Base-by-base conservation (phyloP, 2,797 vertebrate species). In the Cyprinodon diabolis region DNA sequence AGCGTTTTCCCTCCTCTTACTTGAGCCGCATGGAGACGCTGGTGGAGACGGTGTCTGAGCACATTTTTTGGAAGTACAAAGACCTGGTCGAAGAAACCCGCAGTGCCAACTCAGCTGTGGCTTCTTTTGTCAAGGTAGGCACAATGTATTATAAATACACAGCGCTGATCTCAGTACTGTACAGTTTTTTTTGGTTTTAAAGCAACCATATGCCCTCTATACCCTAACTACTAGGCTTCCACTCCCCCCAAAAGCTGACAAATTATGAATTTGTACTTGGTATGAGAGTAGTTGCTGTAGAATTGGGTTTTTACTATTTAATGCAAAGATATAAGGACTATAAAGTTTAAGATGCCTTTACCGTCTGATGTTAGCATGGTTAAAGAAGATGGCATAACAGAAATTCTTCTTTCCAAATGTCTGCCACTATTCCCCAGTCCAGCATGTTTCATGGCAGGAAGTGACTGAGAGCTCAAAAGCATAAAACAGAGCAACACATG, bases 41-140 rank as follows among this genome's bases (percentile, higher is more conserved):
- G 83, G 93, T 98, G 76, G 97, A 97, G 95, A 84, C 94, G 0
- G 86, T 98, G 73, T 96, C 96, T 0, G 97, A 99, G 76, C 97
- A 99, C 25, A 95, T 99, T 88, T 95, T 93, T 92, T 99, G 96
- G 96, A 99, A 98, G 84, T 94, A 95, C 89, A 97, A 90, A 90
- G 96, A 99, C 0, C 79, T 97, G 74, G 63, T 91, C 30, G 97
- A 99, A 71, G 98, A 99, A 90, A 97, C 98, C 0, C 97, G 94
- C 75, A 96, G 94, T 51, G 97, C 98, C 68, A 99, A 98, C 87
- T 93, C 95, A 73, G 98, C 96, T 0, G 90, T 96, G 66, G 97
- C 97, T 19, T 94, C 91, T 75, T 98, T 99, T 88, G 95, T 98
- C 67, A 99, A 99, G 96, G 98, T 99, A 86, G 69, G 78, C 55